phyloP scores from a whole-genome alignment of 2,888 invertebrate genomes.

The Gymnoscelis rufifasciata region DNA sequence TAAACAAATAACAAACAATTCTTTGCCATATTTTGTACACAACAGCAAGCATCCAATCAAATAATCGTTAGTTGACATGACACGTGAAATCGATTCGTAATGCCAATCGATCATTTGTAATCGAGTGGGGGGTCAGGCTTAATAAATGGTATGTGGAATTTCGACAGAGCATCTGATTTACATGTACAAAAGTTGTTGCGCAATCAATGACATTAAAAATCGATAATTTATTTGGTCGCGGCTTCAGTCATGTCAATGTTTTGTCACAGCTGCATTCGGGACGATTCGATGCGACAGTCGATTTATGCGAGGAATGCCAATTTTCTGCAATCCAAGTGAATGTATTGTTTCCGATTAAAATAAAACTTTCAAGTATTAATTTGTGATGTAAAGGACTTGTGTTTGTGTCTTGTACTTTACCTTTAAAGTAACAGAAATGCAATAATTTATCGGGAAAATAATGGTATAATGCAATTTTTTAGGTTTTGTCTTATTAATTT shows the following conservation, averaged over 20 bases:
- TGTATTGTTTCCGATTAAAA: no score
- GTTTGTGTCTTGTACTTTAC: no score
- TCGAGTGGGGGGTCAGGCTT: constrained; percentile 45
- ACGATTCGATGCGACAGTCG: not conserved
- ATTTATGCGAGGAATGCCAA: not conserved
- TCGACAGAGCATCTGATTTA: constrained; percentile 20
- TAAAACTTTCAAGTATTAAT: no score
- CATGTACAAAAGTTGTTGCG: constrained; percentile 12
- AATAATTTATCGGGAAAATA: no score
- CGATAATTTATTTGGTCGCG: constrained; percentile 11
- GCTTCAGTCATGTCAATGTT: not conserved
- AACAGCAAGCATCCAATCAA: constrained; percentile 37
- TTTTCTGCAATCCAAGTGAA: not conserved
- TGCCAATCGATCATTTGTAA: constrained; percentile 55
- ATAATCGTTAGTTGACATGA: constrained; percentile 37
- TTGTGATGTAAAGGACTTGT: no score
- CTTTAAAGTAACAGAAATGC: no score
- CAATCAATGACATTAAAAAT: constrained; percentile 19
- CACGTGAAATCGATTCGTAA: constrained; percentile 49
- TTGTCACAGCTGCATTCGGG: not conserved
- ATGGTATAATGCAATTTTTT: no score
- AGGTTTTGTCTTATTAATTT: no score
- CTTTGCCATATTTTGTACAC: constrained; percentile 6
- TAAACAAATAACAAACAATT: not conserved
- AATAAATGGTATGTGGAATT: constrained; percentile 13